Evolutionary conservation across 2,113 vertebrate genomes (phyloP), one percentile per base, ranked within the genome.

Genomic region (Chloropsis hardwickii): DNA sequence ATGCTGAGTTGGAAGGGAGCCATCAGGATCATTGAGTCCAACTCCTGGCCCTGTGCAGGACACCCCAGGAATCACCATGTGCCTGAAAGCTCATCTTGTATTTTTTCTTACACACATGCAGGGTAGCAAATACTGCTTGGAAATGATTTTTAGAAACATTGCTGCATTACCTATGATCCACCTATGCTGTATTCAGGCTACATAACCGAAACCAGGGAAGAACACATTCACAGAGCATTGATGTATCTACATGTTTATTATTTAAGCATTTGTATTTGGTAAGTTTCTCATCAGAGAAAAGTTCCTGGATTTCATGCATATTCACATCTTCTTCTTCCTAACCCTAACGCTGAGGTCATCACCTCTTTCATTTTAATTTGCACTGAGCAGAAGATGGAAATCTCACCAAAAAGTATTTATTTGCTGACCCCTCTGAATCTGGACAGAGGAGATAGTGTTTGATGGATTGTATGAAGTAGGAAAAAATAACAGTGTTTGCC

Each of bases 361-460:
- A 57, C 71, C 64, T 85, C 48, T 87, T 66, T 64, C 54, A 73
- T 61, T 93, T 95, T 77, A 90, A 88, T 84, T 60, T 47, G 76
- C 81, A 67, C 47, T 66, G 86, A 81, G 51, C 14, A 93, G 56
- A 88, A 94, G 86, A 97, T 74, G 82, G 24, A 70, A 71, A 88
- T 90, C 80, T 95, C 37, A 62, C 50, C 48, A 62, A 74, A 83
- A 88, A 88, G 56, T 78, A 83, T 74, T 94, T 60, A 37, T 81
- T 93, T 96, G 27, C 67, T 93, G 80, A 86, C 51, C 35, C n/a
- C 21, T 35, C 80, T 48, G 47, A 78, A 93, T 66, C 88, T 94
- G 91, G 40, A 29, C 71, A 88, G 82, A 83, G 42, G 69, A 93
- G 91, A 91, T 92, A 95, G 60, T 47, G 60, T 56, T 78, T 95